phyloP scores from a whole-genome alignment of 37 sponge, comb jelly and placozoan genomes.

The Axinella damicornis region DNA sequence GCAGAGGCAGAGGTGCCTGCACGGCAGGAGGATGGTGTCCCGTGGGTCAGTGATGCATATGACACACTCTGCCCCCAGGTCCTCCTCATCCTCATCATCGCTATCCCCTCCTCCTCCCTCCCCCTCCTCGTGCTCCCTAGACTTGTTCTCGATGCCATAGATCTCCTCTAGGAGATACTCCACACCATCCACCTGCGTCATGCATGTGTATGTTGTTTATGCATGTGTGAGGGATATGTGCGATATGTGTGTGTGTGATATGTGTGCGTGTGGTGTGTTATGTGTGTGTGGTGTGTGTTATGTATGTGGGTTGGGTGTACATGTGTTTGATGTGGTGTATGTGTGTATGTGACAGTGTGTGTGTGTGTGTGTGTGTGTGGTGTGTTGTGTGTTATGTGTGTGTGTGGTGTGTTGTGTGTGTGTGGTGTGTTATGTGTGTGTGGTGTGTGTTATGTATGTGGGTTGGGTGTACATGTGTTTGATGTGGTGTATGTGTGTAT shows the following conservation, averaged over 20 bases:
- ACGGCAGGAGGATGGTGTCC: conserved; percentile 87
- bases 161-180: conserved; percentile 88
- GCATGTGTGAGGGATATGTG: neutral
- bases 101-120: conserved; percentile 36
- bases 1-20: conserved; percentile 89
- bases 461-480: conserved; percentile 1
- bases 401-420: no score
- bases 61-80: conserved; percentile 84
- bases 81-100: conserved; percentile 67
- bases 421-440: no score
- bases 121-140: conserved; percentile 6
- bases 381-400: no score
- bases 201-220: neutral
- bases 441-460: no score
- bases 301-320: no score
- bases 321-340: no score
- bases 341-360: no score
- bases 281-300: neutral
- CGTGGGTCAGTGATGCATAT: conserved; percentile 80
- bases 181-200: conserved; percentile 68
- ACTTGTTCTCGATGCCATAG: conserved; percentile 92
- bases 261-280: neutral
- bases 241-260: neutral
- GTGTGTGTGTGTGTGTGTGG: no score
- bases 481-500: no score